phyloP scores from a whole-genome alignment of 2,113 vertebrate species.

The Lichenostomus cassidix region DNA sequence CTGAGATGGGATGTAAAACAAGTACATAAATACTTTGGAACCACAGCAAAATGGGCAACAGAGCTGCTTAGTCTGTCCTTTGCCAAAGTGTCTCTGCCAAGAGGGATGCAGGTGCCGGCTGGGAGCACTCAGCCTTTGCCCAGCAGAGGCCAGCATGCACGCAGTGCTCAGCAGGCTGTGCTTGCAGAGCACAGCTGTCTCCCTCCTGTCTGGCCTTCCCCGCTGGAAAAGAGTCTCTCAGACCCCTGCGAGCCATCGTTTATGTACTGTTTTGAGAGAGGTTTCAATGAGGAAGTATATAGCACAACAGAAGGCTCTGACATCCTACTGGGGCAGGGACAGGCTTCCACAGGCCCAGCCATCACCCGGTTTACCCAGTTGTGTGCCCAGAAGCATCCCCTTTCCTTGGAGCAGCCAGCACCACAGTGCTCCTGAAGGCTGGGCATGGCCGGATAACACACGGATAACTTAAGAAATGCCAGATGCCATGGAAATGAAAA shows the following conservation, averaged over 20 bases:
- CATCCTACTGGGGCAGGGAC: not conserved
- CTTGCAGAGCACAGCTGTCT: not conserved
- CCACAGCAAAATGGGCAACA: not conserved
- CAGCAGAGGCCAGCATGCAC: conserved; percentile 58
- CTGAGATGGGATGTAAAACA: not conserved
- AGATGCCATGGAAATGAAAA: not conserved
- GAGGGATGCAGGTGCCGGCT: fast-evolving
- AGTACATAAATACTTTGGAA: not conserved
- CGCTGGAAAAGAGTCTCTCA: not conserved
- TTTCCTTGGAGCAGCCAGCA: not conserved
- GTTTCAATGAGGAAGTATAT: not conserved
- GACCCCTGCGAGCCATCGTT: not conserved
- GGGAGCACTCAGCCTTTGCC: not conserved
- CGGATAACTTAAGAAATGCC: not conserved
- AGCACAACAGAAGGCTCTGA: not conserved
- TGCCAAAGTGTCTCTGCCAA: no score
- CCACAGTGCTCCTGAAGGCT: not conserved
- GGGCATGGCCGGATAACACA: not conserved
- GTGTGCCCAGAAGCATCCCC: not conserved
- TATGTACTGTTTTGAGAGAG: not conserved
- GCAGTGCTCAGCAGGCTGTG: not conserved
- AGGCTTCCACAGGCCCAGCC: not conserved
- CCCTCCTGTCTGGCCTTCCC: not conserved
- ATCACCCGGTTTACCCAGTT: not conserved
- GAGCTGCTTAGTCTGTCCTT: not conserved